Conservation (phyloP, 2,797 vertebrate species). For the Halcyon chelicuti region DNA sequence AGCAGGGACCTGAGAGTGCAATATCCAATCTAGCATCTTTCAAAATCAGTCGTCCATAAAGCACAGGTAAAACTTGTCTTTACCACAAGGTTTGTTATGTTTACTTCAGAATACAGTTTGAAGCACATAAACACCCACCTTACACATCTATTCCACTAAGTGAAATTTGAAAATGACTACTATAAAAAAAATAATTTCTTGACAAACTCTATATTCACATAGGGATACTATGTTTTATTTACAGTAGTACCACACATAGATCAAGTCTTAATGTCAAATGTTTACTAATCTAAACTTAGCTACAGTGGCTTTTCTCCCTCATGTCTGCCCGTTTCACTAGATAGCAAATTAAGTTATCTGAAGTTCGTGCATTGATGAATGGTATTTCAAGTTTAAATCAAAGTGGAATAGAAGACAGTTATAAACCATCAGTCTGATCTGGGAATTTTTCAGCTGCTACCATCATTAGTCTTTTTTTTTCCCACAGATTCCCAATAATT, state of each 20-base stretch:
- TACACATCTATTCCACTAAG: background rate
- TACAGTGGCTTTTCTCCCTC: background rate
- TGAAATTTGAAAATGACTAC: background rate
- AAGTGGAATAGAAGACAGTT: background rate
- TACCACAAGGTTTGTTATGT: background rate
- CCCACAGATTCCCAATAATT: background rate
- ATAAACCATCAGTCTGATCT: background rate
- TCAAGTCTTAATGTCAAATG: conserved; percentile 21
- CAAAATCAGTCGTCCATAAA: background rate
- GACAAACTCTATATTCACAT: conserved; percentile 11
- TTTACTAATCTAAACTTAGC: background rate
- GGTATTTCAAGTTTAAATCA: background rate
- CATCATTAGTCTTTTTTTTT: background rate
- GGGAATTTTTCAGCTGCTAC: background rate
- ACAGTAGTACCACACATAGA: conserved; percentile 61
- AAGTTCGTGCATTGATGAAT: background rate
- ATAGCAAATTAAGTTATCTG: background rate
- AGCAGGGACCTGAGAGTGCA: background rate
- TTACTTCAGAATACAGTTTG: background rate
- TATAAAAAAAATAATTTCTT: conserved; percentile 32
- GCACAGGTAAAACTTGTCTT: too few species aligned
- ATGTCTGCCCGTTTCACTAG: background rate
- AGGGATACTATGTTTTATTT: conserved; percentile 69
- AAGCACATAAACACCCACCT: background rate
- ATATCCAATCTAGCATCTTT: background rate